A percentile compares a stretch with the other conserved stretches of the same genome.
These are phyloP conservation scores for Sebastes taczanowskii DNA, from an alignment of 2,797 vertebrate species.

Conservation along the genomic window DNA sequence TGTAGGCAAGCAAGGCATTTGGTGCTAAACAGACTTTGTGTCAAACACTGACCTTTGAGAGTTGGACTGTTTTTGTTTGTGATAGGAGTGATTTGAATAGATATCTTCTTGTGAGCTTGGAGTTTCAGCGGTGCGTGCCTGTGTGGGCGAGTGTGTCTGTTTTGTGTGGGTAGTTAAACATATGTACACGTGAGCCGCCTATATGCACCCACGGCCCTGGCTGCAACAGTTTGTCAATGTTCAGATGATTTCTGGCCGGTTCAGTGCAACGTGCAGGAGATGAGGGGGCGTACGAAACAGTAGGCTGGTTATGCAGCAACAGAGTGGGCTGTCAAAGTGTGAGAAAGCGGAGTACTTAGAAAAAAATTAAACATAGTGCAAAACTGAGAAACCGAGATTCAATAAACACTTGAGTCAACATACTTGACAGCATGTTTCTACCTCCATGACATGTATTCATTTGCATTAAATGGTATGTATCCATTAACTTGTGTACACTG, in stretches of 20 bases:
- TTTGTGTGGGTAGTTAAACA: conserved; percentile 43
- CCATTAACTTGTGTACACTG: conserved; percentile 18
- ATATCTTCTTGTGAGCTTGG: not conserved
- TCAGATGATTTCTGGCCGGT: conserved; percentile 50
- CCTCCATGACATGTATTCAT: conserved; percentile 14
- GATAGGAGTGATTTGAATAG: conserved; percentile 37
- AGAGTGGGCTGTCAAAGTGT: conserved; percentile 67
- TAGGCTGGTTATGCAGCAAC: conserved; percentile 70
- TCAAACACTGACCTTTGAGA: conserved; percentile 70
- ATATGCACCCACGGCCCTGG: conserved; percentile 23
- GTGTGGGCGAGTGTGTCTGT: conserved; percentile 32
- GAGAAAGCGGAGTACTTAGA: conserved; percentile 56
- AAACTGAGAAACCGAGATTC: conserved; percentile 36
- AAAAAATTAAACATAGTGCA: conserved; percentile 54
- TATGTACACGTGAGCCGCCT: conserved; percentile 45
- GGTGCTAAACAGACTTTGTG: conserved; percentile 66
- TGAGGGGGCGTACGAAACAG: conserved; percentile 69
- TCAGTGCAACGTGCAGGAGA: conserved; percentile 57
- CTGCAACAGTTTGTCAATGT: conserved; percentile 49
- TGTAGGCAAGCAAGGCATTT: conserved; percentile 65
- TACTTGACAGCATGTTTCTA: conserved; percentile 33
- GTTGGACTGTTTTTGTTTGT: conserved; percentile 50
- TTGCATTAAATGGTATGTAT: conserved; percentile 6
- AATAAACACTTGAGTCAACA: conserved; percentile 37
- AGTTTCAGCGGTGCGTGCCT: conserved; percentile 28